Percentiles rank a stretch among this genome's conserved stretches.
Conservation (phyloP, 2,797 vertebrate species). For the Thalassophryne amazonica region DNA sequence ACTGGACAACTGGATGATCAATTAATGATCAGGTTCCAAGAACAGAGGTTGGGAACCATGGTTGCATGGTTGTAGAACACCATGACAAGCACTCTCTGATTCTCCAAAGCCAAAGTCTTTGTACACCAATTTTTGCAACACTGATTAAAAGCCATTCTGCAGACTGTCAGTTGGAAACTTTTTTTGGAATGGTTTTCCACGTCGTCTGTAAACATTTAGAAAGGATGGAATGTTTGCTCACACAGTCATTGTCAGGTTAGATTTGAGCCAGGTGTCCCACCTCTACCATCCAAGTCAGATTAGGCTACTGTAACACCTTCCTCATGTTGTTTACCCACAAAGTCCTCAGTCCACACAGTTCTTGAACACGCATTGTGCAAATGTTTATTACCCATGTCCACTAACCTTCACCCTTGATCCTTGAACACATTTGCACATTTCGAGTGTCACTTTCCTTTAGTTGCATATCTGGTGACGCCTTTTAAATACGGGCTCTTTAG, state of each 20-base stretch:
- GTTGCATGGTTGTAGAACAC: no score
- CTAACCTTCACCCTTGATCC: slow-evolving; percentile 23
- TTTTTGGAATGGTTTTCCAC: slow-evolving; percentile 11
- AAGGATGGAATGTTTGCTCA: slow-evolving; percentile 54
- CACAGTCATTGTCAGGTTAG: slow-evolving; percentile 42
- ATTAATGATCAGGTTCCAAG: no score
- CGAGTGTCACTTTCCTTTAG: slow-evolving; percentile 32
- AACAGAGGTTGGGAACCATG: no score
- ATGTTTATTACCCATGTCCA: slow-evolving; percentile 32
- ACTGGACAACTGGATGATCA: no score
- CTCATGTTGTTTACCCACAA: slow-evolving; percentile 71
- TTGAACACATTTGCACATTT: slow-evolving; percentile 15
- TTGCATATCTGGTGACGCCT: slow-evolving; percentile 39
- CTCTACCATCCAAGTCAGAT: slow-evolving; percentile 58
- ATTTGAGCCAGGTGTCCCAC: slow-evolving; percentile 72
- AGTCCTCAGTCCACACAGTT: slow-evolving; percentile 24
- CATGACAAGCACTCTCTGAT: neutral
- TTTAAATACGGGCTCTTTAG: slow-evolving; percentile 46
- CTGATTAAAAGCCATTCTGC: neutral
- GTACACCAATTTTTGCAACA: neutral
- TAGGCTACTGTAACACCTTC: slow-evolving; percentile 76
- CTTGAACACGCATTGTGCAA: slow-evolving; percentile 19
- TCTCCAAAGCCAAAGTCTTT: neutral
- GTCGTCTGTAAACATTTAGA: slow-evolving; percentile 57
- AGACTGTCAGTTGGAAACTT: neutral